A percentile compares a stretch with the other conserved stretches of the same genome.
These are phyloP conservation scores for Brachionus sp. DNA, from an alignment of 1,140 invertebrate genomes.

Conservation along the genomic window DNA sequence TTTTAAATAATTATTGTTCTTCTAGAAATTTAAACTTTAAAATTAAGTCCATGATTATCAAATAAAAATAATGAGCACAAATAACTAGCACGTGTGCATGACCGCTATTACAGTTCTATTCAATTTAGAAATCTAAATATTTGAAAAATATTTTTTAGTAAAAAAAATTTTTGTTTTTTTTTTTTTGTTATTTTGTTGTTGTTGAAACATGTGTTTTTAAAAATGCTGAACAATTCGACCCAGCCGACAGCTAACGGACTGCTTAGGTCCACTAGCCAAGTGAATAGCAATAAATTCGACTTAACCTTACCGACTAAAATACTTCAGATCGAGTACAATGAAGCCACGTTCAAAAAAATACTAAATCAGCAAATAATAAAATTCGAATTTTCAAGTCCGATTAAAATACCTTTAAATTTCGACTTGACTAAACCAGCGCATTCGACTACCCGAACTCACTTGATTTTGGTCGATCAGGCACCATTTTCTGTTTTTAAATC, in stretches of 20 bases:
- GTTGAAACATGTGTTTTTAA: neutral
- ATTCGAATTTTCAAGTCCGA: neutral
- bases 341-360: neutral
- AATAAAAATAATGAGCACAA: neutral
- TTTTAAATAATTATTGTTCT: neutral
- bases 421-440: neutral
- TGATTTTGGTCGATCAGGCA: neutral
- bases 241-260: neutral
- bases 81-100: neutral
- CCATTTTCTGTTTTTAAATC: conserved; percentile 18
- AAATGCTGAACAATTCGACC: neutral
- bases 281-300: neutral
- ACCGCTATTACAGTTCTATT: neutral
- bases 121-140: neutral
- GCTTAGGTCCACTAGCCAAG: neutral
- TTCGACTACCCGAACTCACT: neutral
- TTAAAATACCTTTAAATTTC: neutral
- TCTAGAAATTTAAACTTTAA: neutral
- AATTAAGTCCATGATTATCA: neutral
- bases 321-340: neutral
- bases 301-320: neutral
- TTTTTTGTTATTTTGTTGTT: neutral
- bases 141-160: neutral
- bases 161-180: neutral
- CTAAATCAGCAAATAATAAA: neutral